Conservation (phyloP, 2,888 invertebrate genomes). For the Gnatocerus cornutus region DNA sequence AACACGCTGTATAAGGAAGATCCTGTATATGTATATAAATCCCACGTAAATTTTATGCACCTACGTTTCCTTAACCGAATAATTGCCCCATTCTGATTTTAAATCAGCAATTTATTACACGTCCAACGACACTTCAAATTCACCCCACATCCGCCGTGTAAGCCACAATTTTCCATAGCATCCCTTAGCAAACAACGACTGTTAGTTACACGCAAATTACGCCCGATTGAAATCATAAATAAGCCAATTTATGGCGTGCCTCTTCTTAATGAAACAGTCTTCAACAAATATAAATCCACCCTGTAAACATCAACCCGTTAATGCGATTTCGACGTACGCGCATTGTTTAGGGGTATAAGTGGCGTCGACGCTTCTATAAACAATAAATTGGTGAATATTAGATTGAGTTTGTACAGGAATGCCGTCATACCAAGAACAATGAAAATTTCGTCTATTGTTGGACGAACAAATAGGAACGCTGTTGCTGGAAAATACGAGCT, state of each 20-base stretch:
- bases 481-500: conserved; percentile 30
- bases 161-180: conserved; percentile 9
- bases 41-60: too few species aligned
- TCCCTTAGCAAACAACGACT: conserved; percentile 15
- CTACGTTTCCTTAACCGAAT: neutral
- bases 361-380: conserved; percentile 21
- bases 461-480: conserved; percentile 24
- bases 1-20: too few species aligned
- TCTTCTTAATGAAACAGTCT: conserved; percentile 45
- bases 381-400: conserved; percentile 44
- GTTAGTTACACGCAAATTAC: conserved; percentile 47
- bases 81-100: neutral
- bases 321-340: neutral
- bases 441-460: conserved; percentile 40
- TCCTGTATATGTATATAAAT: too few species aligned
- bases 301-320: conserved; percentile 22
- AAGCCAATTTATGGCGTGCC: conserved; percentile 45
- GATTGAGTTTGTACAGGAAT: conserved; percentile 39
- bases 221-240: conserved; percentile 48
- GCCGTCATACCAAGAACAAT: conserved; percentile 32
- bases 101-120: conserved; percentile 4
- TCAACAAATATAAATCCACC: conserved; percentile 17
- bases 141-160: conserved; percentile 14
- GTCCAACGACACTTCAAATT: conserved; percentile 10
- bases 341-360: too few species aligned